Conservation (phyloP, 2,888 invertebrate species). For the Pachliopta kotzebuea region DNA sequence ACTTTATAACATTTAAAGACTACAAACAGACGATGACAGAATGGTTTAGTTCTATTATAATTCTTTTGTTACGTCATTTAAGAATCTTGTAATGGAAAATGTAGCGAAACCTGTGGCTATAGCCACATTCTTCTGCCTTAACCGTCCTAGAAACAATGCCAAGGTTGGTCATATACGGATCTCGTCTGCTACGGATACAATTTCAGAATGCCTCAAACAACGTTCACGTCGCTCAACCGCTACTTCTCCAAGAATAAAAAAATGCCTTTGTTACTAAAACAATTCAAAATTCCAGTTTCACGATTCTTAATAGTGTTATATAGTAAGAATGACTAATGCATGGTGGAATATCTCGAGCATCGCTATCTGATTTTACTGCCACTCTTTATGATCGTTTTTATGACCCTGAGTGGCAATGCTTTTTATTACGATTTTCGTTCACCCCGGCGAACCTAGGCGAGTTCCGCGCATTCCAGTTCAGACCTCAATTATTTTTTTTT, state of each 20-base stretch:
- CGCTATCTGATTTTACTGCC: constrained; percentile 51
- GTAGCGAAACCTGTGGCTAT: constrained; percentile 40
- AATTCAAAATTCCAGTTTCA: neutral
- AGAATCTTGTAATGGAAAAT: constrained; percentile 48
- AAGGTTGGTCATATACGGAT: constrained; percentile 48
- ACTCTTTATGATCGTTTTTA: constrained; percentile 54
- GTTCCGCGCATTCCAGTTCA: constrained; percentile 4
- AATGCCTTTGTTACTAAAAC: constrained; percentile 27
- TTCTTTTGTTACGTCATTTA: neutral
- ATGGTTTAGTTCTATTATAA: neutral
- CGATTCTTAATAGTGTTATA: neutral
- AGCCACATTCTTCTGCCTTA: constrained; percentile 53
- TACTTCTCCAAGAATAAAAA: constrained; percentile 20
- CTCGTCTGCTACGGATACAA: constrained; percentile 37
- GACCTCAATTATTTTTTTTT: constrained; percentile 12
- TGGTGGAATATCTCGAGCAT: constrained; percentile 23
- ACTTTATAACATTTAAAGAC: no score
- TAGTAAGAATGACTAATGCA: constrained; percentile 36
- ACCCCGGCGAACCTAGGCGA: constrained; percentile 20
- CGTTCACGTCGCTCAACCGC: constrained; percentile 38
- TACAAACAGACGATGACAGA: no score
- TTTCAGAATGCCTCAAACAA: constrained; percentile 44
- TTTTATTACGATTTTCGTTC: constrained; percentile 29
- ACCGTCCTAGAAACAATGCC: constrained; percentile 53
- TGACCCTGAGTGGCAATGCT: constrained; percentile 34